Evolutionary conservation across 2,888 invertebrate genomes (phyloP).

Genomic region (Sphaerophoria taeniata): DNA sequence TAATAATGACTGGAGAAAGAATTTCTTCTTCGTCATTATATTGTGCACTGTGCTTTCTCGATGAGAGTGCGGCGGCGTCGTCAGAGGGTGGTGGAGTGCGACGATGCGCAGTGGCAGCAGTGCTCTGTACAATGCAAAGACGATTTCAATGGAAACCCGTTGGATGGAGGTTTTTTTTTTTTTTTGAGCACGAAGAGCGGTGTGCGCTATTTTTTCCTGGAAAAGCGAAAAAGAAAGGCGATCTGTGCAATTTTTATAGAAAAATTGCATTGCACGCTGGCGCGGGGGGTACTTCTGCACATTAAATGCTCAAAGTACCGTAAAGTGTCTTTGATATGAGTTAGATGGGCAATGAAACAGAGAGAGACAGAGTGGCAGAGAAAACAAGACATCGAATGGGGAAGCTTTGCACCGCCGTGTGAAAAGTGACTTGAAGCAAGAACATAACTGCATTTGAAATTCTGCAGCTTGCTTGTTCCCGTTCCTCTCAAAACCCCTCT

Average conservation of each 20-base stretch:
- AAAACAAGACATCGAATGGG: not conserved
- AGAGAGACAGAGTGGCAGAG: not conserved
- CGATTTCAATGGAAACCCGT: conserved; percentile 71
- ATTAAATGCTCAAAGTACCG: conserved; percentile 72
- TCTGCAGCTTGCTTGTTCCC: not conserved
- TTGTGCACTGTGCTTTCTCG: conserved; percentile 54
- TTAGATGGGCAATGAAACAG: conserved; percentile 51
- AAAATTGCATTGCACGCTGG: conserved; percentile 32
- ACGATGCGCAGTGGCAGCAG: not conserved
- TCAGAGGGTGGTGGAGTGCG: not conserved
- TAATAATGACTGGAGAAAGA: conserved; percentile 71
- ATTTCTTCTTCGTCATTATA: conserved; percentile 62
- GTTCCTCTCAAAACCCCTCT: not conserved
- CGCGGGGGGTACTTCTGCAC: conserved; percentile 36
- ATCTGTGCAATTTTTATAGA: conserved; percentile 52
- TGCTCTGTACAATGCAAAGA: conserved; percentile 35
- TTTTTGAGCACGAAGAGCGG: conserved; percentile 71
- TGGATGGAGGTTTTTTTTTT: conserved; percentile 41
- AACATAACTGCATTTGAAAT: conserved; percentile 57
- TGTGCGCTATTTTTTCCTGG: conserved; percentile 74
- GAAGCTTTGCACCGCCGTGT: conserved; percentile 40
- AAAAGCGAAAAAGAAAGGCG: conserved; percentile 74
- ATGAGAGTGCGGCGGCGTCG: conserved; percentile 8
- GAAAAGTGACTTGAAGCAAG: conserved; percentile 40
- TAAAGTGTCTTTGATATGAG: conserved; percentile 71